Conservation (phyloP, 1,140 invertebrate species). For the Bombus huntii region DNA sequence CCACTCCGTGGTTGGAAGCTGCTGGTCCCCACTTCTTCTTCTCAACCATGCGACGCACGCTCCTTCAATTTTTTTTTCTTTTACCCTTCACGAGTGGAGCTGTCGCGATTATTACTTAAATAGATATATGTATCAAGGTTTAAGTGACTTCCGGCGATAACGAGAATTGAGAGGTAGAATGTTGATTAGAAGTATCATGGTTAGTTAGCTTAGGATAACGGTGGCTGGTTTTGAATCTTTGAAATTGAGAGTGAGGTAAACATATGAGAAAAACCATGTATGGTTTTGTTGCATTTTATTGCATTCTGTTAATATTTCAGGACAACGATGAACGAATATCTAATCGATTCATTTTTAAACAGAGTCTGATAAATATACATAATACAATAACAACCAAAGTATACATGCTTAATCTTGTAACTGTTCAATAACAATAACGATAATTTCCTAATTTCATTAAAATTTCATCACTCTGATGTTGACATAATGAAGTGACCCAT, state of each 20-base stretch:
- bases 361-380: too few species aligned
- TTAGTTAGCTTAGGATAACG: background rate
- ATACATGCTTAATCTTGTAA: too few species aligned
- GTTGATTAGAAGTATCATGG: background rate
- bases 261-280: background rate
- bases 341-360: too few species aligned
- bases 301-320: background rate
- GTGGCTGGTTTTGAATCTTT: background rate
- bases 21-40: background rate
- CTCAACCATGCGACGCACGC: conserved; percentile 3
- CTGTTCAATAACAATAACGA: background rate
- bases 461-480: background rate
- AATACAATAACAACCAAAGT: too few species aligned
- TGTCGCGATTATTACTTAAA: conserved; percentile 34
- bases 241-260: background rate
- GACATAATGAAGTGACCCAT: background rate
- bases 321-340: background rate
- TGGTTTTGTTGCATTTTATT: background rate
- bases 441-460: background rate
- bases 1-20: background rate
- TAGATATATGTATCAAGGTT: conserved; percentile 1
- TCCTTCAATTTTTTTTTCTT: background rate
- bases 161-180: background rate
- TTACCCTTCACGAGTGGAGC: background rate
- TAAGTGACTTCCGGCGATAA: conserved; percentile 39